Evolutionary conservation across 2,113 vertebrate genomes (phyloP).

Genomic region (Tetrao urogallus): DNA sequence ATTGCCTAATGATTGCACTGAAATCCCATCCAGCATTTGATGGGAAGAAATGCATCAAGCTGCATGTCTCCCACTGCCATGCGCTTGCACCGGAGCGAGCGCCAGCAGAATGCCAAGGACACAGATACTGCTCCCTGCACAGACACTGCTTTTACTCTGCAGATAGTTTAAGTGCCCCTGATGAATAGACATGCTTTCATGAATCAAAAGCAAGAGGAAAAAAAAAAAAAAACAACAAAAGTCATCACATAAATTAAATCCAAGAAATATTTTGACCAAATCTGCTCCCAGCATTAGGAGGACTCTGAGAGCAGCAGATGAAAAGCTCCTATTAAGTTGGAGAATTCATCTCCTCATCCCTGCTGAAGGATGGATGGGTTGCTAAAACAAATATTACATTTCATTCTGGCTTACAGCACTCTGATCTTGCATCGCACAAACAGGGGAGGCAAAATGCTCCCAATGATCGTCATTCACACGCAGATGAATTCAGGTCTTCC

Average conservation of each 20-base stretch:
- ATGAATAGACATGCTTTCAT: background rate
- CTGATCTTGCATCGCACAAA: background rate
- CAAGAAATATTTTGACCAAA: background rate
- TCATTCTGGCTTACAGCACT: background rate
- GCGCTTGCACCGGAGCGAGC: accelerated
- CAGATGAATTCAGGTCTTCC: background rate
- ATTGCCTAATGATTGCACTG: accelerated
- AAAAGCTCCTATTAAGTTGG: conserved; percentile 22
- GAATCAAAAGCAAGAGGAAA: conserved; percentile 17
- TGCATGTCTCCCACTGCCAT: accelerated
- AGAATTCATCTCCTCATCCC: background rate
- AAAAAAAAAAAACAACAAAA: background rate
- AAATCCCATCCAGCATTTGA: background rate
- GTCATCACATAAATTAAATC: background rate
- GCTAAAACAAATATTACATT: conserved; percentile 17
- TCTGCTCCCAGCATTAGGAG: background rate
- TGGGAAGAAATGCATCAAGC: background rate
- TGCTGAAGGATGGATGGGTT: background rate
- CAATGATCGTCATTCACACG: background rate
- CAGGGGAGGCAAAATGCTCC: background rate
- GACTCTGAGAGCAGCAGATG: background rate
- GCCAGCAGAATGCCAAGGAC: background rate
- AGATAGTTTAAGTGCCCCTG: background rate
- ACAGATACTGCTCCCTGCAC: background rate
- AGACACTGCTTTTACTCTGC: background rate